A percentile compares a stretch with the other conserved stretches of the same genome.
Evolutionary conservation across 2,113 vertebrate species (phyloP).

Genomic region (Osmerus eperlanus): DNA sequence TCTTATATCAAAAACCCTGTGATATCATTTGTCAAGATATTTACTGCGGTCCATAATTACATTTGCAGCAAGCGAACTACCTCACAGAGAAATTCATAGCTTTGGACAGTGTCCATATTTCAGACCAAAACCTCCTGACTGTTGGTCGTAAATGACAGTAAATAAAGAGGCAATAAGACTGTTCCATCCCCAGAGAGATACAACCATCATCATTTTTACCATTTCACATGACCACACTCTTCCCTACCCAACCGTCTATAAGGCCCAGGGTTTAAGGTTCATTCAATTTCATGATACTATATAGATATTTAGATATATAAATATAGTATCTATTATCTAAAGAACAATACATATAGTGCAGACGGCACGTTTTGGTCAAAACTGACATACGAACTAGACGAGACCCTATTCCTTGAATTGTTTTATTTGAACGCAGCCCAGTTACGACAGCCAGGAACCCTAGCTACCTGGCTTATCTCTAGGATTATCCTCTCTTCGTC

Average conservation of each 20-base stretch:
- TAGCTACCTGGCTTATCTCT: background rate
- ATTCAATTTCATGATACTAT: background rate
- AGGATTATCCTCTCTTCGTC: constrained; percentile 31
- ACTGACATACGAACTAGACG: background rate
- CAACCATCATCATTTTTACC: constrained; percentile 35
- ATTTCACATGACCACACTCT: constrained; percentile 15
- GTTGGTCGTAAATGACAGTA: constrained; percentile 39
- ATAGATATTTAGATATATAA: too few relatives aligned
- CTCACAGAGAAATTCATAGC: constrained; percentile 39
- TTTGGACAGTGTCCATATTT: constrained; percentile 46
- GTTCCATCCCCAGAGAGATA: constrained; percentile 31
- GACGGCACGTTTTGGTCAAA: background rate
- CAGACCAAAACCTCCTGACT: constrained; percentile 42
- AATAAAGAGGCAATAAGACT: constrained; percentile 36
- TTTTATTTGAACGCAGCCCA: background rate
- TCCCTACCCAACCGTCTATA: constrained; percentile 4
- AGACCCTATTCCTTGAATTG: background rate
- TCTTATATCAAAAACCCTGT: background rate
- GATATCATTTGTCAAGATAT: background rate
- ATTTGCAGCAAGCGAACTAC: constrained; percentile 23
- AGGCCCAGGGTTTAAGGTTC: constrained; percentile 10
- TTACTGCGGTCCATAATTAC: background rate
- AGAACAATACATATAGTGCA: background rate
- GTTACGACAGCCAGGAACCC: background rate
- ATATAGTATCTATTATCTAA: background rate